Conservation (phyloP, 2,888 invertebrate genomes). For the Pachliopta kotzebuea region DNA sequence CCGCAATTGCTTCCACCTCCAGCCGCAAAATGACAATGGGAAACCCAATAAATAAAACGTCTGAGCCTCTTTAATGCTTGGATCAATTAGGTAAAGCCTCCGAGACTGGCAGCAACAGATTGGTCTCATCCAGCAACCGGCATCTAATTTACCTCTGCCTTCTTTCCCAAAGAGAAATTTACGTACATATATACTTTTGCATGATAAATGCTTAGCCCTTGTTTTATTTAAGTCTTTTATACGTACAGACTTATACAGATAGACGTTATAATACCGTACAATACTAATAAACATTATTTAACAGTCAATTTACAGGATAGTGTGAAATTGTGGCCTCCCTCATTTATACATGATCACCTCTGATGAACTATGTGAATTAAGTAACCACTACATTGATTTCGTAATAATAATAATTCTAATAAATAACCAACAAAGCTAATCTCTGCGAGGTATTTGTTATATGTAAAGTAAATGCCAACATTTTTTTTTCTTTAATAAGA, state of each 20-base stretch:
- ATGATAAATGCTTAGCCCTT: too few species aligned
- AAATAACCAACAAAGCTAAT: slow-evolving; percentile 3
- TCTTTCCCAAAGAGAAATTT: background rate
- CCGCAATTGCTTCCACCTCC: slow-evolving; percentile 12
- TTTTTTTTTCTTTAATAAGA: slow-evolving; percentile 11
- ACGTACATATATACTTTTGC: background rate
- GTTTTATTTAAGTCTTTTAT: too few species aligned
- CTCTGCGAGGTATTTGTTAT: slow-evolving; percentile 10
- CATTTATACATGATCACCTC: too few species aligned
- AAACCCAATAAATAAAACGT: slow-evolving; percentile 15
- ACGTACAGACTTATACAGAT: too few species aligned
- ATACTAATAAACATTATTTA: background rate
- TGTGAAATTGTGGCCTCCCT: too few species aligned
- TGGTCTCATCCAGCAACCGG: background rate
- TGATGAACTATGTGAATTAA: too few species aligned
- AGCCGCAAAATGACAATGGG: slow-evolving; percentile 11
- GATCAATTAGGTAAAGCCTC: slow-evolving; percentile 16
- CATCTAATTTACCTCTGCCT: slow-evolving; percentile 7
- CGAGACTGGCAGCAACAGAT: background rate
- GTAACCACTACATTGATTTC: too few species aligned
- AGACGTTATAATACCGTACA: too few species aligned
- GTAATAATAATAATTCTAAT: background rate
- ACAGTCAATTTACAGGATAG: too few species aligned
- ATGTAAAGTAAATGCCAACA: slow-evolving; percentile 12
- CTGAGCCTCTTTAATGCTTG: slow-evolving; percentile 5